Conservation (phyloP, 2,113 vertebrate species). For the Miniopterus natalensis region DNA sequence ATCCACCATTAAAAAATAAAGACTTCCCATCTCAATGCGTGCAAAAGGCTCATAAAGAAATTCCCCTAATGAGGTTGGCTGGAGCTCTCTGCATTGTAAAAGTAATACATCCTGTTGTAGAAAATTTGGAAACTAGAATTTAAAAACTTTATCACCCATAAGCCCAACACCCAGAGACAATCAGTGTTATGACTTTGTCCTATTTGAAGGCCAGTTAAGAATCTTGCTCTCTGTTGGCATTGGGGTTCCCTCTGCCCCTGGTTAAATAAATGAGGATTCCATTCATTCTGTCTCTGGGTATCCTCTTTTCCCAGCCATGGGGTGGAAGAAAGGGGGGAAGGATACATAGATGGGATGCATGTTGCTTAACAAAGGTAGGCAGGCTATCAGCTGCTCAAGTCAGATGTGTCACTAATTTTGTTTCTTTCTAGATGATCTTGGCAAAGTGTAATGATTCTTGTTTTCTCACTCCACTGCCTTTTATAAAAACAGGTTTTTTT, state of each 20-base stretch:
- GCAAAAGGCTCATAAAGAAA: neutral
- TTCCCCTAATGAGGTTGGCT: neutral
- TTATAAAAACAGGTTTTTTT: neutral
- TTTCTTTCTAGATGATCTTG: conserved; percentile 28
- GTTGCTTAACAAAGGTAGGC: neutral
- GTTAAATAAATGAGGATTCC: neutral
- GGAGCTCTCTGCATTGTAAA: neutral
- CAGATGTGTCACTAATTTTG: neutral
- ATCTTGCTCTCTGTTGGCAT: neutral
- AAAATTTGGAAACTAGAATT: conserved; percentile 10
- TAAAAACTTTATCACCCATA: neutral
- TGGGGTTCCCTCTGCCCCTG: neutral
- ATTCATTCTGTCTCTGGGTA: neutral
- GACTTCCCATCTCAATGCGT: neutral
- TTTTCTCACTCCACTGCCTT: neutral
- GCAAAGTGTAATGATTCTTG: conserved; percentile 18
- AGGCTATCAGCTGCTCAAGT: neutral
- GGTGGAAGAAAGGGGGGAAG: neutral
- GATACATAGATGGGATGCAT: neutral
- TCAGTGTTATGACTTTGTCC: neutral
- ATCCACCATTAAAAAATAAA: neutral
- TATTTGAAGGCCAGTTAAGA: neutral
- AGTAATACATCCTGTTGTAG: neutral
- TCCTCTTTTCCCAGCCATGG: neutral
- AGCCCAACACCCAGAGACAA: neutral